Evolutionary conservation across 1,140 invertebrate genomes (phyloP).

Genomic region (Drosophila mojavensis): DNA sequence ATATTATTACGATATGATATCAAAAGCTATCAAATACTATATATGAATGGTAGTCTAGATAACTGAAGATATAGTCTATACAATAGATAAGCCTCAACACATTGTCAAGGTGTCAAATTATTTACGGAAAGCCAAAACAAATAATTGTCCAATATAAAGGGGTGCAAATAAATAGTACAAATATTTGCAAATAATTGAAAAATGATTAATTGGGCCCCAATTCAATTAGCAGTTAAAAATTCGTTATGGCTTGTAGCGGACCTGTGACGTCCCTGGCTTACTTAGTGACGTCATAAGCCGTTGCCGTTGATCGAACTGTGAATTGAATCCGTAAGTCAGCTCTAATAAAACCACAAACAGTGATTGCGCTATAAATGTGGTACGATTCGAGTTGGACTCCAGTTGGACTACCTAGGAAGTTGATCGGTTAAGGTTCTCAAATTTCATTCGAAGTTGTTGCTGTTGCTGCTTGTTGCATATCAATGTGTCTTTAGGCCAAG

Average conservation of each 20-base stretch:
- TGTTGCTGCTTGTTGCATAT: slow-evolving; percentile 14
- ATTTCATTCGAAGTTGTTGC: slow-evolving; percentile 16
- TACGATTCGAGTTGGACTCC: not conserved
- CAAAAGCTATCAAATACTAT: not conserved
- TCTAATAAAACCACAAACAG: slow-evolving; percentile 19
- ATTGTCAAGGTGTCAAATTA: slow-evolving; percentile 58
- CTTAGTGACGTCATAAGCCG: slow-evolving; percentile 30
- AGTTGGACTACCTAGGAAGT: not conserved
- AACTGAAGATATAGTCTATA: not conserved
- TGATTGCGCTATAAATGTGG: slow-evolving; percentile 24
- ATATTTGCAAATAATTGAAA: slow-evolving; percentile 64
- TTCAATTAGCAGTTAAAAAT: slow-evolving; percentile 57
- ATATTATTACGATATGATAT: slow-evolving; percentile 15
- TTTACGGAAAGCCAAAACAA: slow-evolving; percentile 37
- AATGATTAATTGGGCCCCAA: slow-evolving; percentile 28
- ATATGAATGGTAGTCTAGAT: slow-evolving; percentile 1
- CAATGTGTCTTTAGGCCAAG: slow-evolving; percentile 11
- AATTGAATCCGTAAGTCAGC: slow-evolving; percentile 37
- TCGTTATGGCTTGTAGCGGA: slow-evolving; percentile 3
- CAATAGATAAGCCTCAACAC: slow-evolving; percentile 2
- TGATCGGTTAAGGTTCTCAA: slow-evolving; percentile 10
- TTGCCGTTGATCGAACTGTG: slow-evolving; percentile 18
- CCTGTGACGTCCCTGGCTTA: slow-evolving; percentile 58
- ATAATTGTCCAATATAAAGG: slow-evolving; percentile 29
- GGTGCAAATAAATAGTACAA: slow-evolving; percentile 49